Conservation (phyloP, 2,797 vertebrate species). For the Saxicola maurus region DNA sequence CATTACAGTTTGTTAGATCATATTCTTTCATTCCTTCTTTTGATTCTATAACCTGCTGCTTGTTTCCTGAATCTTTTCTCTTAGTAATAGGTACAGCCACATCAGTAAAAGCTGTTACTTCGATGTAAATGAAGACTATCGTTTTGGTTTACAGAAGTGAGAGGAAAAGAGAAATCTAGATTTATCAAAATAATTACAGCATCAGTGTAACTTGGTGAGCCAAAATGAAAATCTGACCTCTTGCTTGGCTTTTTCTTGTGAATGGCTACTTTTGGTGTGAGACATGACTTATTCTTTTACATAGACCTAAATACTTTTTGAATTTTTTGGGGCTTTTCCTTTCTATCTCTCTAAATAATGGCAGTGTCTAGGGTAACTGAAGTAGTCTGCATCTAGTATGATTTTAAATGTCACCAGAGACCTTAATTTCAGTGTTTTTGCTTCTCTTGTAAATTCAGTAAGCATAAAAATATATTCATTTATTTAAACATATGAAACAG, state of each 20-base stretch:
- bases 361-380: not conserved
- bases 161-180: not conserved
- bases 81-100: not conserved
- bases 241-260: not conserved
- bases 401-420: not conserved
- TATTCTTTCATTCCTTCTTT: not conserved
- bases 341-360: not conserved
- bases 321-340: not conserved
- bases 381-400: not conserved
- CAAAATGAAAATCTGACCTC: not conserved
- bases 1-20: not conserved
- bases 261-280: not conserved
- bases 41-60: constrained; percentile 2
- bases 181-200: not conserved
- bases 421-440: not conserved
- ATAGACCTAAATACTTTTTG: not conserved
- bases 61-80: constrained; percentile 9
- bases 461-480: not conserved
- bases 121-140: not conserved
- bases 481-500: not conserved
- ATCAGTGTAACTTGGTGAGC: not conserved
- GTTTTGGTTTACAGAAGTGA: not conserved
- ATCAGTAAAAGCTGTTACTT: not conserved
- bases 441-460: constrained; percentile 2
- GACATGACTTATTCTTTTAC: not conserved